Base-by-base conservation (phyloP, 64 coral and sea anemone genomes). In the Montipora efflorescens region DNA sequence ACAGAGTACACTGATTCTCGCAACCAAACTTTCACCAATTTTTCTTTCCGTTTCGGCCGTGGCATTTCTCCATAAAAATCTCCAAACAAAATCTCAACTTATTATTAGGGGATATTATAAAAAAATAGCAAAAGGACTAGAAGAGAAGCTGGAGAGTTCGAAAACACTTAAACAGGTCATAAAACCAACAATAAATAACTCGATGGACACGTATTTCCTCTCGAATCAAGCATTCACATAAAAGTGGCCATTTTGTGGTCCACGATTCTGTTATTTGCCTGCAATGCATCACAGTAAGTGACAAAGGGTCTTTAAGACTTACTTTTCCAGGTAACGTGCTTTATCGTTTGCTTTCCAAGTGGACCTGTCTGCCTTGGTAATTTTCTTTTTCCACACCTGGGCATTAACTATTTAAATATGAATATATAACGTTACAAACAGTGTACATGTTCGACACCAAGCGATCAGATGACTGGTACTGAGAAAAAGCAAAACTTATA, bases 351-450 rank as follows among this genome's bases (percentile, higher is more conserved):
- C 55, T 68, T 80, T 79, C 88, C 76, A 90, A 13, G 3, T 67
- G n/a, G 4, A 10, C 23, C 78, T 79, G 67, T 90, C 62, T 19
- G 1, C 43, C 12, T 90, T 59, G 36, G 25, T 90, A 47, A 90
- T 90, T 79, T 90, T 90, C 10, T 57, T 57, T 82, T 82, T 82
- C 79, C 79, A 82, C 16, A 21, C 79, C 21, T 55, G 79, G 2
- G 1, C 52, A 82, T 19, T 43, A 82, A 82, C 53, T 82, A 44
- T 61, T 23, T 8, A 68, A 18, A 4, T 0, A 14, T 79, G 48
- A 18, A 49, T 68, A 4, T 68, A 13, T 68, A 13, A 13, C 0
- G 64, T 68, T 67, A 67, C 64, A 67, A 13, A 67, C 8, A 67
- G 8, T 12, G 8, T 67, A 67, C 8, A 19, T 12, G 18, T 0